Conservation (phyloP, 2,113 vertebrate genomes). For the Mesocricetus auratus region DNA sequence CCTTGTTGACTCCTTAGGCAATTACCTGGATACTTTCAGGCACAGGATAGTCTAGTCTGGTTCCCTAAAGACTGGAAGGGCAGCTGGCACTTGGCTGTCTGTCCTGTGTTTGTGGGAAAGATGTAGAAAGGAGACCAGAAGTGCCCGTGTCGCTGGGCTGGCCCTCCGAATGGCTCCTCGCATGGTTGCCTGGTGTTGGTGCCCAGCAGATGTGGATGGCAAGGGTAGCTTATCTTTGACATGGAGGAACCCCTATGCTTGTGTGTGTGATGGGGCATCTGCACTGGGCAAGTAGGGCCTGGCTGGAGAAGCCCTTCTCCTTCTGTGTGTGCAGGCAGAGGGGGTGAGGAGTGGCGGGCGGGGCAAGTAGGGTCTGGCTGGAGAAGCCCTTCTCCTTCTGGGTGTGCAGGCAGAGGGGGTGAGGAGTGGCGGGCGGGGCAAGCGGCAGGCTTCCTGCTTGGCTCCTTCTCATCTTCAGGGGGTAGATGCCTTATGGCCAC, state of each 20-base stretch:
- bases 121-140: no score
- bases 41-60: neutral
- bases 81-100: rapidly evolving
- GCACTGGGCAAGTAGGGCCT: neutral
- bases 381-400: rapidly evolving
- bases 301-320: no score
- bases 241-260: rapidly evolving
- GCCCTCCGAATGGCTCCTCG: no score
- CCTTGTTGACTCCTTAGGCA: neutral
- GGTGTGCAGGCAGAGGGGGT: no score
- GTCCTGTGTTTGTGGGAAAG: neutral
- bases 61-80: neutral
- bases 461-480: neutral
- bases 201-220: neutral
- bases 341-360: rapidly evolving
- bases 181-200: rapidly evolving
- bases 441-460: neutral
- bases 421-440: rapidly evolving
- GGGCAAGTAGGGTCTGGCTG: no score
- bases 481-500: neutral
- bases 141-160: rapidly evolving
- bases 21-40: rapidly evolving
- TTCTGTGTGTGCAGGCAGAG: rapidly evolving
- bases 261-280: neutral
- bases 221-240: rapidly evolving